phyloP scores from a whole-genome alignment of 2,797 vertebrate species.

The Ctenopoma kingsleyae region DNA sequence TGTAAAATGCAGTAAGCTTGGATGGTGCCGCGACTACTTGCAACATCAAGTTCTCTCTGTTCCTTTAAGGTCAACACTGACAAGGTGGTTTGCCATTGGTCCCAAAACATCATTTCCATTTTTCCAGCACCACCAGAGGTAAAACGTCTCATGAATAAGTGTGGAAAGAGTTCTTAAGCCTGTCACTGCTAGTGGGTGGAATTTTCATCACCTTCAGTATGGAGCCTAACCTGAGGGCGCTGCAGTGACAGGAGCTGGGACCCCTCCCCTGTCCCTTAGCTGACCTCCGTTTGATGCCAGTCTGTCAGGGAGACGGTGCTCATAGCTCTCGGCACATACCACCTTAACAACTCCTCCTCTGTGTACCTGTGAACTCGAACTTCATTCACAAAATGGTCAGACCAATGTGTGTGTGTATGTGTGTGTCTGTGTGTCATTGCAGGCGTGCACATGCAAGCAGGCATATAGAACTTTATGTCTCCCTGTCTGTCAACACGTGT shows the following conservation, averaged over 20 bases:
- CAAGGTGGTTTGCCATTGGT: not conserved
- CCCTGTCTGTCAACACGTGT: conserved; percentile 29
- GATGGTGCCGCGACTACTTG: too few relatives aligned
- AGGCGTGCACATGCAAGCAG: conserved; percentile 1
- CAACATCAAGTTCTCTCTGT: too few relatives aligned
- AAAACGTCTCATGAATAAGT: conserved; percentile 11
- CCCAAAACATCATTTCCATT: not conserved
- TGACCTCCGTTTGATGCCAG: conserved; percentile 51
- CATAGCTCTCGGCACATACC: conserved; percentile 46
- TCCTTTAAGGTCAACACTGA: too few relatives aligned
- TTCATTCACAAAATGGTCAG: conserved; percentile 61
- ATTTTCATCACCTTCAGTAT: conserved; percentile 27
- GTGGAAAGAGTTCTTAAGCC: conserved; percentile 20
- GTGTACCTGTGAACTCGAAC: conserved; percentile 75
- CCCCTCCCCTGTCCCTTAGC: conserved; percentile 22
- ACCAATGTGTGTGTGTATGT: conserved; percentile 13
- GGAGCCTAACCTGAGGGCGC: conserved; percentile 10
- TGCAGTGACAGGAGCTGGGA: conserved; percentile 5
- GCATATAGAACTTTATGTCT: conserved; percentile 5
- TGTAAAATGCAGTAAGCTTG: too few relatives aligned
- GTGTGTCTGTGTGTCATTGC: conserved; percentile 10
- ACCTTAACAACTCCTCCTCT: conserved; percentile 21
- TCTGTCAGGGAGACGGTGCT: conserved; percentile 36
- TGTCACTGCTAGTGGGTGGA: conserved; percentile 25
- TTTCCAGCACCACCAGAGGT: not conserved